A percentile compares a stretch with the other conserved stretches of the same genome.
phyloP scores from a whole-genome alignment of 2,888 invertebrate genomes.

The Drosophila testacea region DNA sequence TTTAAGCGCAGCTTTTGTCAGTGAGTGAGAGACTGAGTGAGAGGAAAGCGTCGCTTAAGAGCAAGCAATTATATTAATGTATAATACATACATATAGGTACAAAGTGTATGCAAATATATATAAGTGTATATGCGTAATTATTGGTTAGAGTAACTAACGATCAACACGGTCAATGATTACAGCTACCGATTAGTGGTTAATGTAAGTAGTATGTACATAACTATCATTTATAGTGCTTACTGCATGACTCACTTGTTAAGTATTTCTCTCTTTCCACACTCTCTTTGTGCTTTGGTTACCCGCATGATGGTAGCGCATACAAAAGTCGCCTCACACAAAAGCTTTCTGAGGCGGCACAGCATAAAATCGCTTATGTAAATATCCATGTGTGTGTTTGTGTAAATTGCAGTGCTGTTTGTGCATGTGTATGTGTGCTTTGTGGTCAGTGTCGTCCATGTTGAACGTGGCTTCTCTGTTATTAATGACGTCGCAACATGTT shows the following conservation, averaged over 20 bases:
- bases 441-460: slow-evolving; percentile 48
- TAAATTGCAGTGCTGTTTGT: slow-evolving; percentile 33
- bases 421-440: slow-evolving; percentile 41
- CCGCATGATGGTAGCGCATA: slow-evolving; percentile 37
- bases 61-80: slow-evolving; percentile 33
- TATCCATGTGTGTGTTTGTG: slow-evolving; percentile 35
- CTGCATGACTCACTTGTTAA: slow-evolving; percentile 11
- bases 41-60: slow-evolving; percentile 23
- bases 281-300: slow-evolving; percentile 11
- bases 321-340: slow-evolving; percentile 31
- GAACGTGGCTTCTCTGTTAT: slow-evolving; percentile 66
- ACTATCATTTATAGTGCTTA: slow-evolving; percentile 24
- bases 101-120: not conserved
- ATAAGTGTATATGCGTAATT: slow-evolving; percentile 24
- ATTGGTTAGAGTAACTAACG: slow-evolving; percentile 45
- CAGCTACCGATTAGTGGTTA: slow-evolving; percentile 44
- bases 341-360: slow-evolving; percentile 54
- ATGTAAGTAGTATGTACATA: slow-evolving; percentile 9
- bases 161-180: slow-evolving; percentile 50
- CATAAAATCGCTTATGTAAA: slow-evolving; percentile 77
- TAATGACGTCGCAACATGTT: slow-evolving; percentile 64
- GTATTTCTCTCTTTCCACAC: not conserved
- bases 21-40: slow-evolving; percentile 3
- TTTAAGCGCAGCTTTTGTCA: slow-evolving; percentile 42
- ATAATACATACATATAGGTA: not conserved